phyloP scores from a whole-genome alignment of 1,140 invertebrate genomes.

The Drosophila mauritiana region DNA sequence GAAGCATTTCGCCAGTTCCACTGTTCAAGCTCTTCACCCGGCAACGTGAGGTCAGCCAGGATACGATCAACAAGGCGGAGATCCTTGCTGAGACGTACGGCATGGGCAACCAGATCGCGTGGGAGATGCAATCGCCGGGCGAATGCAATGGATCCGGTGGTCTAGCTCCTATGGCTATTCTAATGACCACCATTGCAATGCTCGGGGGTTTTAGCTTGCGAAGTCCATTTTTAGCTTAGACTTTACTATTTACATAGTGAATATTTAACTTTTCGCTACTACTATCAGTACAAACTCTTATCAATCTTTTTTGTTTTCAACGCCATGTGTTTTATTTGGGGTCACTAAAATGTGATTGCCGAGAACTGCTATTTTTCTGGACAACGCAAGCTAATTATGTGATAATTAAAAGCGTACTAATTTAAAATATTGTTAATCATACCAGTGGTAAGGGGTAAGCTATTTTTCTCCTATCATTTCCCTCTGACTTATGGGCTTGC shows the following conservation, averaged over 20 bases:
- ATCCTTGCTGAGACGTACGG: not conserved
- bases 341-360: not conserved
- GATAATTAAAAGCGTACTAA: not conserved
- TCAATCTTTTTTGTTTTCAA: constrained; percentile 16
- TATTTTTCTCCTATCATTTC: not conserved
- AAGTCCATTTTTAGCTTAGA: constrained; percentile 5
- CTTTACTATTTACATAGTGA: constrained; percentile 6
- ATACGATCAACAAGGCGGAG: not conserved
- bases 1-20: constrained; percentile 42
- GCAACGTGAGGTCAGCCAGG: constrained; percentile 11
- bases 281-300: constrained; percentile 20
- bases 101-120: constrained; percentile 15
- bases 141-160: constrained; percentile 48
- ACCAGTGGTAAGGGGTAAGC: not conserved
- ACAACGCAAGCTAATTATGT: not conserved
- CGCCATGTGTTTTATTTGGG: constrained; percentile 3
- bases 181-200: not conserved
- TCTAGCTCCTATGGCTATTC: not conserved
- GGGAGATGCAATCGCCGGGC: constrained; percentile 49
- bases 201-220: constrained; percentile 1
- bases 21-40: constrained; percentile 54
- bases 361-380: constrained; percentile 2
- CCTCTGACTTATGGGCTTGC: not conserved
- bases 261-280: not conserved
- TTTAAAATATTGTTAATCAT: not conserved